These are phyloP conservation scores for Eupithecia pulchellata DNA, from an alignment of 2,888 invertebrate species.

Conservation along the genomic window DNA sequence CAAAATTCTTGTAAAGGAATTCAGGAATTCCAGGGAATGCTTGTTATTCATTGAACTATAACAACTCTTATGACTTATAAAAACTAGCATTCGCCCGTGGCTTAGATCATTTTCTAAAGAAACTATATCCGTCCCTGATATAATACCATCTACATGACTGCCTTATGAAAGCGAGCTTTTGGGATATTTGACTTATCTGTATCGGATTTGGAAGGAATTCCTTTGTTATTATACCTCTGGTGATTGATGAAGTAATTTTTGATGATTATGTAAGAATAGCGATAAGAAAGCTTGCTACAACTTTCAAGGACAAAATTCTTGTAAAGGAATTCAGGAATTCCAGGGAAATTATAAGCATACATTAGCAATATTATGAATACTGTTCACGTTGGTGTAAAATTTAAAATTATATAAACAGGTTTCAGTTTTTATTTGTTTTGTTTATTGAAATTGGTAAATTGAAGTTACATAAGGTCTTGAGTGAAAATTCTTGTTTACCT, in stretches of 20 bases:
- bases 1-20: too few relatives aligned
- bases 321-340: not conserved
- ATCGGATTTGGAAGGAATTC: not conserved
- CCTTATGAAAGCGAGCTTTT: too few relatives aligned
- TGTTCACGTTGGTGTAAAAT: not conserved
- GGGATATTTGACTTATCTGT: too few relatives aligned
- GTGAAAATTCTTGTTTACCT: not conserved
- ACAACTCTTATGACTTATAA: too few relatives aligned
- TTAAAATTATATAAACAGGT: not conserved
- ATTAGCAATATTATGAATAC: not conserved
- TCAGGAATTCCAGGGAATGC: too few relatives aligned
- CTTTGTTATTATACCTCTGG: not conserved
- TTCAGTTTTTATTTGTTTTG: too few relatives aligned
- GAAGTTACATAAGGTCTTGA: not conserved
- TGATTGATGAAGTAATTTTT: slow-evolving; percentile 7
- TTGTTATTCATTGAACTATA: too few relatives aligned
- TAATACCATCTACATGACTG: too few relatives aligned
- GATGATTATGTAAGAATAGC: not conserved
- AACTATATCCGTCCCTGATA: too few relatives aligned
- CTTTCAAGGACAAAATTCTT: slow-evolving; percentile 9
- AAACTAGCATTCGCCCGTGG: too few relatives aligned
- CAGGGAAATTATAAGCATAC: not conserved
- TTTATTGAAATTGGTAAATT: not conserved
- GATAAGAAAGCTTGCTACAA: slow-evolving; percentile 2
- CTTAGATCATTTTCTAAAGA: too few relatives aligned